Conservation (phyloP, 2,797 vertebrate species). For the Thalassophryne amazonica region DNA sequence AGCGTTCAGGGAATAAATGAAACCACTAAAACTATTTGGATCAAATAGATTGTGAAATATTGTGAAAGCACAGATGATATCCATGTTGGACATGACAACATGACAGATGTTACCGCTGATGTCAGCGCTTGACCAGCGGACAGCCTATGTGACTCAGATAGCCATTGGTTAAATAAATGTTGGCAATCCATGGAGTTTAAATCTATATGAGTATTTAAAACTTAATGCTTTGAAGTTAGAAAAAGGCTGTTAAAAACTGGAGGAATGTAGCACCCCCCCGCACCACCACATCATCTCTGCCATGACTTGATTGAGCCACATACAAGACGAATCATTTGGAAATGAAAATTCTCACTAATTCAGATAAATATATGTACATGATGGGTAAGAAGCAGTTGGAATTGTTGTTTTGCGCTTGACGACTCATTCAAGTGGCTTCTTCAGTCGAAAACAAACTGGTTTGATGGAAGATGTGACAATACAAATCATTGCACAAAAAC, state of each 20-base stretch:
- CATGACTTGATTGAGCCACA: constrained; percentile 67
- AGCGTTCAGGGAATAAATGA: constrained; percentile 80
- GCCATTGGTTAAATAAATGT: neutral
- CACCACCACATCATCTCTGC: constrained; percentile 50
- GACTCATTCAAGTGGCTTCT: too few relatives aligned
- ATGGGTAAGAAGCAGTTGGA: too few relatives aligned
- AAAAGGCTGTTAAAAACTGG: constrained; percentile 65
- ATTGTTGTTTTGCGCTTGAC: too few relatives aligned
- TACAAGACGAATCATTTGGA: too few relatives aligned
- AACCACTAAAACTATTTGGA: constrained; percentile 79
- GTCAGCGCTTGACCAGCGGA: constrained; percentile 29
- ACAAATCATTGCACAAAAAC: too few relatives aligned
- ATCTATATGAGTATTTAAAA: constrained; percentile 24
- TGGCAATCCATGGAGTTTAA: constrained; percentile 32
- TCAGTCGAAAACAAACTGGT: too few relatives aligned
- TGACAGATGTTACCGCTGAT: constrained; percentile 34
- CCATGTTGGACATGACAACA: constrained; percentile 45
- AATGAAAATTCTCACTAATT: too few relatives aligned
- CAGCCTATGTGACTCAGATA: constrained; percentile 23
- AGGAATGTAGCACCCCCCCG: constrained; percentile 59
- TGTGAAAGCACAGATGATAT: constrained; percentile 27
- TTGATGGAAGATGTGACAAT: too few relatives aligned
- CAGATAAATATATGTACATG: too few relatives aligned
- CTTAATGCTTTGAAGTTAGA: constrained; percentile 54
- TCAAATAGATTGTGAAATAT: constrained; percentile 36